Evolutionary conservation across 1,140 invertebrate genomes (phyloP).

Genomic region (Meloidogyne exigua): DNA sequence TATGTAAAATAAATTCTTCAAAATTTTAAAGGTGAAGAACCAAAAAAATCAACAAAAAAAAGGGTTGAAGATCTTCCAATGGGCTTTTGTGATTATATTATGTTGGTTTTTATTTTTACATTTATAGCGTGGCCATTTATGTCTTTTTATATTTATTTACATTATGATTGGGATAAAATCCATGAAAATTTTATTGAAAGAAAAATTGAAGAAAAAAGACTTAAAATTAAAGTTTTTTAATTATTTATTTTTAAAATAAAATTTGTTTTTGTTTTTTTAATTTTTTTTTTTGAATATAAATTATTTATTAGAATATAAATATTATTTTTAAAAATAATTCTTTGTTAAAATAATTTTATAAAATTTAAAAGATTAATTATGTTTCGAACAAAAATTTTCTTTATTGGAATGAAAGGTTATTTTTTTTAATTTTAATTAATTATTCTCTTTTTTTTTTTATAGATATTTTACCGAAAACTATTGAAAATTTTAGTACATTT

Average conservation of each 20-base stretch:
- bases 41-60: neutral
- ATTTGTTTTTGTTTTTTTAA: too few species aligned
- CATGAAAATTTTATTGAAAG: constrained; percentile 2
- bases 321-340: neutral
- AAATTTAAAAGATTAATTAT: neutral
- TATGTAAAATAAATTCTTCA: neutral
- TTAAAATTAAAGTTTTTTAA: too few species aligned
- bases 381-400: neutral
- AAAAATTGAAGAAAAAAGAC: neutral
- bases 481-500: neutral
- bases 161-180: constrained; percentile 1
- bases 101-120: neutral
- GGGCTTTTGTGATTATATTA: neutral
- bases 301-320: neutral
- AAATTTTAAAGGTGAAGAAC: neutral
- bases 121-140: neutral
- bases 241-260: too few species aligned
- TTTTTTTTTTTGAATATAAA: too few species aligned
- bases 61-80: neutral
- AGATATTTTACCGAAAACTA: neutral
- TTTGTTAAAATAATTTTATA: neutral
- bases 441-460: neutral
- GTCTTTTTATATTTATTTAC: neutral
- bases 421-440: neutral
- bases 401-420: neutral